Conservation (phyloP, 2,888 invertebrate genomes). For the Ceraclea dissimilis region DNA sequence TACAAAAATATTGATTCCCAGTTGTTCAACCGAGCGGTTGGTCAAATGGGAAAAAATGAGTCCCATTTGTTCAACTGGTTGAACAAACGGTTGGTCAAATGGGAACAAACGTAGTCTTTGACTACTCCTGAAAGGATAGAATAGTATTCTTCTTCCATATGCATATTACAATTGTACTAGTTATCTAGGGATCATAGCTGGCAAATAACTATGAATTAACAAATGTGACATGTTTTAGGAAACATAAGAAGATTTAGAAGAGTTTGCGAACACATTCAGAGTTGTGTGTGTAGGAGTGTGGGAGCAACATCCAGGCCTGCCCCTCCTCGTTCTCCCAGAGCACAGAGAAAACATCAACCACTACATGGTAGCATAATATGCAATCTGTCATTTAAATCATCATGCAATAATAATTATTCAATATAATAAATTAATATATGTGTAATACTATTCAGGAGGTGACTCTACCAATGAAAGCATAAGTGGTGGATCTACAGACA, state of each 20-base stretch:
- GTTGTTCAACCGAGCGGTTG: no score
- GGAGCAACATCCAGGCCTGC: constrained; percentile 29
- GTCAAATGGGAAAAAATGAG: no score
- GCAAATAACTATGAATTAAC: no score
- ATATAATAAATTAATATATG: no score
- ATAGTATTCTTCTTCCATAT: not conserved
- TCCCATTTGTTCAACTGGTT: no score
- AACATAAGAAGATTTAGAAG: constrained; percentile 91
- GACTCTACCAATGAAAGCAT: constrained; percentile 21
- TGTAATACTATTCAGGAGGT: not conserved
- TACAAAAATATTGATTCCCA: no score
- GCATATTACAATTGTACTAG: not conserved
- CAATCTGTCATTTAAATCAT: not conserved
- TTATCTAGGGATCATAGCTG: no score
- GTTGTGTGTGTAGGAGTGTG: constrained; percentile 59
- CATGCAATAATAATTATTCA: no score
- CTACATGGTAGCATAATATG: constrained; percentile 17
- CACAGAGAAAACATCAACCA: constrained; percentile 37
- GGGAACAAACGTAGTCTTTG: no score
- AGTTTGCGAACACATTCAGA: constrained; percentile 94
- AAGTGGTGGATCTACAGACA: constrained; percentile 24
- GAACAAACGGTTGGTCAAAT: no score
- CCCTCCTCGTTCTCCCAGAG: constrained; percentile 27
- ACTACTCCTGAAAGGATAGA: no score
- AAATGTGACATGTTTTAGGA: constrained; percentile 48